These are phyloP conservation scores for Zaprionus africanus DNA, from an alignment of 1,140 invertebrate species.

Conservation along the genomic window DNA sequence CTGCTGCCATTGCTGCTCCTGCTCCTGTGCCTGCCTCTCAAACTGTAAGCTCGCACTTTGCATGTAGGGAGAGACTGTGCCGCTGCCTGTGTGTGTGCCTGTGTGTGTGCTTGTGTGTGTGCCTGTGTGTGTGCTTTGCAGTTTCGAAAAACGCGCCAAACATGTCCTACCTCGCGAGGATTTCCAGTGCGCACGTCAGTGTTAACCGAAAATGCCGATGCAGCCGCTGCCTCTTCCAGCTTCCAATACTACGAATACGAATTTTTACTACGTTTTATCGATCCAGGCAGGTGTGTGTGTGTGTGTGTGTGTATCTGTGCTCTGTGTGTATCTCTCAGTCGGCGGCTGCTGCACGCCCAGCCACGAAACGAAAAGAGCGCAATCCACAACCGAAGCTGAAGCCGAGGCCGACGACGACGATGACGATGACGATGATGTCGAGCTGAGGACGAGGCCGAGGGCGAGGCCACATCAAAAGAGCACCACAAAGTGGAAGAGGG, in stretches of 20 bases:
- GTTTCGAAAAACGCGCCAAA: conserved; percentile 79
- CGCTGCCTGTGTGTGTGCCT: conserved; percentile 4
- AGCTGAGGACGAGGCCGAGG: conserved; percentile 31
- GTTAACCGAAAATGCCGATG: conserved; percentile 39
- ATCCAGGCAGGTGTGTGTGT: conserved; percentile 50
- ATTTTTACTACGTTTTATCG: conserved; percentile 84
- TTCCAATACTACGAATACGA: conserved; percentile 82
- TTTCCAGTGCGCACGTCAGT: conserved; percentile 78
- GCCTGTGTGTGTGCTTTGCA: conserved; percentile 16
- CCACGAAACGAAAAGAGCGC: conserved; percentile 36
- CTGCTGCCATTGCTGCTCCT: conserved; percentile 12
- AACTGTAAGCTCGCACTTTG: conserved; percentile 39
- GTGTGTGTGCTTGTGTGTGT: conserved; percentile 13
- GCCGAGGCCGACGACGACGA: not conserved
- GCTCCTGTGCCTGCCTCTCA: conserved; percentile 39
- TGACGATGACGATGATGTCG: conserved; percentile 7
- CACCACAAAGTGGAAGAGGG: conserved; percentile 29
- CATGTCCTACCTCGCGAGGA: conserved; percentile 80
- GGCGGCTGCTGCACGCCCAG: conserved; percentile 74
- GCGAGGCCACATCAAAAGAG: conserved; percentile 80
- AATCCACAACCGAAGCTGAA: conserved; percentile 1
- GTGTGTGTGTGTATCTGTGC: conserved; percentile 5
- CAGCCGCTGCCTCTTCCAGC: conserved; percentile 66
- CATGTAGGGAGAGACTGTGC: conserved; percentile 8
- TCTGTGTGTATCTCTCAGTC: conserved; percentile 16